phyloP scores from a whole-genome alignment of 2,113 vertebrate genomes.

The Vombatus ursinus region DNA sequence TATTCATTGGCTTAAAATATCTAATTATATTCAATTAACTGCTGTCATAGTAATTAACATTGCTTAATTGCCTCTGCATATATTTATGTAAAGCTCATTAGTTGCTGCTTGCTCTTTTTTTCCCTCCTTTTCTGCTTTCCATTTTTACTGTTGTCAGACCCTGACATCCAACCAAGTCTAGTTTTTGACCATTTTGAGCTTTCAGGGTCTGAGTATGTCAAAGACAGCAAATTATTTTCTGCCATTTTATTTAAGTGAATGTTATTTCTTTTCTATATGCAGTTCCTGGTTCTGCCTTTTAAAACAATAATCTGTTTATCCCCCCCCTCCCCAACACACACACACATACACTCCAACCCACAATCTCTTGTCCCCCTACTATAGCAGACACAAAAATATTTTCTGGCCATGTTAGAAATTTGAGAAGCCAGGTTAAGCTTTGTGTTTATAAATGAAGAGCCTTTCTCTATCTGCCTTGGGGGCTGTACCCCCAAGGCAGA shows the following conservation, averaged over 20 bases:
- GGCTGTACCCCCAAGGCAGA: conserved; percentile 90
- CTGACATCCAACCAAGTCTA: conserved; percentile 44
- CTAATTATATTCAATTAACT: conserved; percentile 95
- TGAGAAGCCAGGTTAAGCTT: conserved; percentile 94
- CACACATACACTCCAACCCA: not conserved
- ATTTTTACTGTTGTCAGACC: conserved; percentile 80
- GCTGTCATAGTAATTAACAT: conserved; percentile 93
- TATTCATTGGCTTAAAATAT: conserved; percentile 91
- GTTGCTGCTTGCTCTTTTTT: conserved; percentile 84
- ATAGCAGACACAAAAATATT: conserved; percentile 77
- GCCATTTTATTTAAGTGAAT: conserved; percentile 73
- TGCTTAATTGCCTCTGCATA: conserved; percentile 92
- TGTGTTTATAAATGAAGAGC: conserved; percentile 92
- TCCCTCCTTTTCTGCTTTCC: conserved; percentile 76
- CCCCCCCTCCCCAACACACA: not conserved
- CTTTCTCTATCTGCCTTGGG: conserved; percentile 93
- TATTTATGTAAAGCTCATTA: conserved; percentile 92
- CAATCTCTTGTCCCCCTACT: conserved; percentile 41
- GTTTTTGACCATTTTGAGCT: conserved; percentile 68
- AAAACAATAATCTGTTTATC: conserved; percentile 53
- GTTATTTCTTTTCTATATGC: conserved; percentile 69
- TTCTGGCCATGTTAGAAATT: conserved; percentile 88
- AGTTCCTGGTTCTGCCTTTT: conserved; percentile 57
- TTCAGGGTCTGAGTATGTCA: conserved; percentile 71
- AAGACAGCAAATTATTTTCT: conserved; percentile 68